These are phyloP conservation scores for Oscheius sp. DNA, from an alignment of 2,888 invertebrate genomes.

Conservation along the genomic window DNA sequence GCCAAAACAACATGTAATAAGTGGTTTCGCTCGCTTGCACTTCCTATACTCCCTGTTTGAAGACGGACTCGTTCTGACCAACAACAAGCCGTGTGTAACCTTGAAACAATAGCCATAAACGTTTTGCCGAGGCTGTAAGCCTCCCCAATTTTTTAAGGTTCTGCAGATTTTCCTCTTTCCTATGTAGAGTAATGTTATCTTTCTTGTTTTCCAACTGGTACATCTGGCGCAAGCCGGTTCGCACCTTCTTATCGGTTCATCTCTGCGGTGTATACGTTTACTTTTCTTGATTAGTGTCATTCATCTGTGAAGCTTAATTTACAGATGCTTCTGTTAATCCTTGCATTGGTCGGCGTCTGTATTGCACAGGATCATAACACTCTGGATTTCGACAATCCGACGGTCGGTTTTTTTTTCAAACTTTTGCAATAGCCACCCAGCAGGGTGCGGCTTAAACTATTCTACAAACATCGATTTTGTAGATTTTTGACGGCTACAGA, in stretches of 20 bases:
- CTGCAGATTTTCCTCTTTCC: too few species aligned
- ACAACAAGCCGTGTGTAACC: constrained; percentile 22
- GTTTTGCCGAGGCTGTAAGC: too few species aligned
- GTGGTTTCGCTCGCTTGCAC: too few species aligned
- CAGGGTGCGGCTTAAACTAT: too few species aligned
- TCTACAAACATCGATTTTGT: too few species aligned
- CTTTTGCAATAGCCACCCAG: too few species aligned
- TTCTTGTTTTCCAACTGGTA: constrained; percentile 29
- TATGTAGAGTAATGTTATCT: neutral
- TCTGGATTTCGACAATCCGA: constrained; percentile 27
- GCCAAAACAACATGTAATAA: too few species aligned
- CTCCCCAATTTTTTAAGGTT: too few species aligned
- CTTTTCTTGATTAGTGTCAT: neutral
- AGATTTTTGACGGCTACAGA: too few species aligned
- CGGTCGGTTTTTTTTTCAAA: constrained; percentile 8
- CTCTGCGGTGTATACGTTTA: constrained; percentile 27
- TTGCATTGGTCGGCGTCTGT: neutral
- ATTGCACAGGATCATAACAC: constrained; percentile 20
- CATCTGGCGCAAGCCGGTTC: constrained; percentile 28
- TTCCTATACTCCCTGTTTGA: neutral
- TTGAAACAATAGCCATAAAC: constrained; percentile 25
- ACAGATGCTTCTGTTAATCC: constrained; percentile 28
- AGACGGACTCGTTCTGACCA: constrained; percentile 14
- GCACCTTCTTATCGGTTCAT: constrained; percentile 38
- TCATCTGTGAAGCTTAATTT: neutral